phyloP scores from a whole-genome alignment of 2,888 invertebrate species.

The Rotaria macrura region DNA sequence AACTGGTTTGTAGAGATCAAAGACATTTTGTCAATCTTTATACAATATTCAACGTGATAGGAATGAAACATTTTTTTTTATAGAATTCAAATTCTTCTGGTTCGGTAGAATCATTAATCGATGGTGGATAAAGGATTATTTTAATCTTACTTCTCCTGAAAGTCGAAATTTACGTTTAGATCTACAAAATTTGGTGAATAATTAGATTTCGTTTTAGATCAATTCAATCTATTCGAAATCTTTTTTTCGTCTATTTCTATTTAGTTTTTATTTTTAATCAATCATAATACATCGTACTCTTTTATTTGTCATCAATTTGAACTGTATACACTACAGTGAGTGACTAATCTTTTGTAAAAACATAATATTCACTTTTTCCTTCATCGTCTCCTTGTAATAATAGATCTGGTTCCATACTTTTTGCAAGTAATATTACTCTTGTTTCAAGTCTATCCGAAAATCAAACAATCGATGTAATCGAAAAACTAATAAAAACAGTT shows the following conservation, averaged over 20 bases:
- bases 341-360: not conserved
- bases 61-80: not conserved
- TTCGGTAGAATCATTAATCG: not conserved
- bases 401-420: not conserved
- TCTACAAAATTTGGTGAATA: not conserved
- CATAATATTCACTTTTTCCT: not conserved
- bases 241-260: not conserved
- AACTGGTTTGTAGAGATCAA: not conserved
- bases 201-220: not conserved
- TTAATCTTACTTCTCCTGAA: not conserved
- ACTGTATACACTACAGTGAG: not conserved
- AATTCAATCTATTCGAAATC: not conserved
- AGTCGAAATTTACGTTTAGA: not conserved
- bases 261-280: not conserved
- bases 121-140: not conserved
- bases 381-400: not conserved
- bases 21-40: not conserved
- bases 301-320: not conserved
- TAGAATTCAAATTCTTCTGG: not conserved
- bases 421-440: not conserved
- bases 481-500: not conserved
- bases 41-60: not conserved
- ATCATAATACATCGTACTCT: not conserved
- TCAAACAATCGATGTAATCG: not conserved
- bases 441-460: not conserved